Evolutionary conservation across 1,140 invertebrate species (phyloP).

Genomic region (Stegodyphus mimosarum): DNA sequence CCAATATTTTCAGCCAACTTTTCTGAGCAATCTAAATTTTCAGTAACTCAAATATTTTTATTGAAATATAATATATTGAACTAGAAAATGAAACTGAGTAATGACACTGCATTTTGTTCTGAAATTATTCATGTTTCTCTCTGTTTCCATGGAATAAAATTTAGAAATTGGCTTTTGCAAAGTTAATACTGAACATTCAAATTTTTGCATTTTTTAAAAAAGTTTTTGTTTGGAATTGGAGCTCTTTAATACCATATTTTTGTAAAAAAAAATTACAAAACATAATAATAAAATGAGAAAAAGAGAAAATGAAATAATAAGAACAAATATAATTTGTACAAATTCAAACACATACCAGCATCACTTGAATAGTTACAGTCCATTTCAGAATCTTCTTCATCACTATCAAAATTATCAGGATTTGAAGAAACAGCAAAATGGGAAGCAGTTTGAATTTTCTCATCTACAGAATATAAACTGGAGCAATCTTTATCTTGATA

Average conservation of each 20-base stretch:
- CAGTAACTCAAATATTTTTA: no score
- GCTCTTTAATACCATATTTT: background rate
- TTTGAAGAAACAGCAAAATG: constrained; percentile 71
- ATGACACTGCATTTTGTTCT: no score
- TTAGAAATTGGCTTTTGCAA: no score
- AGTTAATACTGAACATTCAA: no score
- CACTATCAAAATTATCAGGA: constrained; percentile 82
- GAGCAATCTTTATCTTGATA: background rate
- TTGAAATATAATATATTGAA: no score
- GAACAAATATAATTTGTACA: background rate
- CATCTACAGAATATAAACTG: constrained; percentile 15
- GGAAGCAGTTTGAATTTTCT: constrained; percentile 64
- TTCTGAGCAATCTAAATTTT: no score
- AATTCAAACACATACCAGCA: constrained; percentile 51
- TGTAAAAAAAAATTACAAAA: background rate
- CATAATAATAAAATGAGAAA: background rate
- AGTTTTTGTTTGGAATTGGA: background rate
- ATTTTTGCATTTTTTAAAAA: background rate
- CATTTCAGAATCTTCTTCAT: constrained; percentile 72
- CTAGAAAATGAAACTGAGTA: no score
- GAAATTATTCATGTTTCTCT: no score
- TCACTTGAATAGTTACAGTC: constrained; percentile 62
- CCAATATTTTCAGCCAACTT: no score
- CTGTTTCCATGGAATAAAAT: no score
- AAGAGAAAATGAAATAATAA: constrained; percentile 3